These are phyloP conservation scores for Myiagra hebetior DNA, from an alignment of 2,113 vertebrate genomes.

Conservation along the genomic window DNA sequence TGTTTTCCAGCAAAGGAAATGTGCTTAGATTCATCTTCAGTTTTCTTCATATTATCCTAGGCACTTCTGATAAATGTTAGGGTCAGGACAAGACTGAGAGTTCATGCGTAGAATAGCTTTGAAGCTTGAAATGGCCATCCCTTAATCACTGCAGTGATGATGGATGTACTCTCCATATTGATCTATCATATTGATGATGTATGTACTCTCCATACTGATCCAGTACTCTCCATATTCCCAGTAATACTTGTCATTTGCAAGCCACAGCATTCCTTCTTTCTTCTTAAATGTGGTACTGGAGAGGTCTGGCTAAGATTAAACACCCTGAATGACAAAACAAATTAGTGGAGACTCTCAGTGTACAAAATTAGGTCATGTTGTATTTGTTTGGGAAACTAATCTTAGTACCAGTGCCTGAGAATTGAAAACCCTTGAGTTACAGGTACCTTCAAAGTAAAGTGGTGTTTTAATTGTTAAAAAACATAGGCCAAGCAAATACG, in stretches of 20 bases:
- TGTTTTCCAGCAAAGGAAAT: neutral
- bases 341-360: neutral
- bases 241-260: neutral
- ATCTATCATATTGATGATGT: too few species aligned
- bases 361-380: neutral
- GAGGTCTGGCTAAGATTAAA: neutral
- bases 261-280: neutral
- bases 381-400: neutral
- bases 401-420: neutral
- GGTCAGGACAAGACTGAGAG: neutral
- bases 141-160: neutral
- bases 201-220: too few species aligned
- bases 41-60: neutral
- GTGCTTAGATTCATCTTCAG: neutral
- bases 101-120: neutral
- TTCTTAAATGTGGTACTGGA: neutral
- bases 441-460: neutral
- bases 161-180: too few species aligned
- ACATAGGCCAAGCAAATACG: neutral
- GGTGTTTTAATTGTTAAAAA: neutral
- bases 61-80: neutral
- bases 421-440: neutral
- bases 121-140: neutral
- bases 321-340: neutral
- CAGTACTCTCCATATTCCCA: neutral